phyloP scores from a whole-genome alignment of 2,888 invertebrate genomes.

The Parnassius smintheus region DNA sequence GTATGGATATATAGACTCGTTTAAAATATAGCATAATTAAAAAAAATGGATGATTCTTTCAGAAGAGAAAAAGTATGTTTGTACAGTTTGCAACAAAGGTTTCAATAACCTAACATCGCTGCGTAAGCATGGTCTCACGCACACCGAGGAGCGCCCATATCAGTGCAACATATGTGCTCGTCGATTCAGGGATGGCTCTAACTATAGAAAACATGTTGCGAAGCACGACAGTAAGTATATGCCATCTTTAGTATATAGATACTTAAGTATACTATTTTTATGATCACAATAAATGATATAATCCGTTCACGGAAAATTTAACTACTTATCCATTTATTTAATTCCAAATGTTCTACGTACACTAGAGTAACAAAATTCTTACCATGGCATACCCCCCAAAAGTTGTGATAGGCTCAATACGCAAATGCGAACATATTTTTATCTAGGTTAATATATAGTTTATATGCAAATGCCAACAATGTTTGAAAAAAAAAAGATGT shows the following conservation, averaged over 20 bases:
- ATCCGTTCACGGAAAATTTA: too few relatives aligned
- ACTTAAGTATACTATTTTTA: too few relatives aligned
- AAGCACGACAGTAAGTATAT: conserved; percentile 52
- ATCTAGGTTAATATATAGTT: too few relatives aligned
- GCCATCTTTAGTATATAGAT: not conserved
- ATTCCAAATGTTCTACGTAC: too few relatives aligned
- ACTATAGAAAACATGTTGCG: conserved; percentile 83
- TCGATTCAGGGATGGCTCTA: conserved; percentile 83
- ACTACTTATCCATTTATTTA: too few relatives aligned
- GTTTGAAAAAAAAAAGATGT: too few relatives aligned
- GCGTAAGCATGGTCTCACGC: conserved; percentile 82
- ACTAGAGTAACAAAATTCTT: too few relatives aligned
- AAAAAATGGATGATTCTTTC: conserved; percentile 20
- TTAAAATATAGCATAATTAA: not conserved
- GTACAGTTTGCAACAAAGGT: conserved; percentile 82
- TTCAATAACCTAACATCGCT: conserved; percentile 82
- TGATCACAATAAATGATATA: too few relatives aligned
- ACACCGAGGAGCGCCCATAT: conserved; percentile 83
- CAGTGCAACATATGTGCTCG: conserved; percentile 81
- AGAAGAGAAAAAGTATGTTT: conserved; percentile 79
- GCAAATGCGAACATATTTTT: too few relatives aligned
- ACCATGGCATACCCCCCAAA: too few relatives aligned
- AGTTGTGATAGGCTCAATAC: too few relatives aligned
- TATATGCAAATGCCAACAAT: too few relatives aligned
- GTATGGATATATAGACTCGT: not conserved